Base-by-base conservation (phyloP, 2,797 vertebrate genomes). In the Chrysocyon brachyurus region DNA sequence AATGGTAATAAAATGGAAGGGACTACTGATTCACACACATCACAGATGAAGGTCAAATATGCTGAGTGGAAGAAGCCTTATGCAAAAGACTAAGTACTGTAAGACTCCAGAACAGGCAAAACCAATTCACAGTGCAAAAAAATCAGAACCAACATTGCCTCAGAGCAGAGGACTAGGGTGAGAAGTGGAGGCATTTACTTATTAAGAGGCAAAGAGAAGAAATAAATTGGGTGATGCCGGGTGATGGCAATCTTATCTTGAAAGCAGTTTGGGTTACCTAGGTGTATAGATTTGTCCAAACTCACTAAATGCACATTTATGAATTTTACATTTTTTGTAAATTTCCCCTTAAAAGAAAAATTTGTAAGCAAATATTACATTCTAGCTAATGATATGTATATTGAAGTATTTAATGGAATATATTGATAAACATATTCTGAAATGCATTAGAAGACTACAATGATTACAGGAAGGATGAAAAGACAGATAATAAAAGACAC, bases 371-470 rank as follows among this genome's bases (percentile, higher is more conserved):
- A 89, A 64, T 57, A 86, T 57, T 78, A 90, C 81, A 78, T 96
- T 86, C 26, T 54, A 86, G 19, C 57, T 87, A 57, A 94, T 59
- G 49, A 92, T 61, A 86, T 22, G 33, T 56, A 85, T 31, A 21
- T 63, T 91, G 40, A 73, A 57, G 17, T 81, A 90, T 57, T 94
- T 96, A 26, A 17, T 77, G 16, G 31, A 87, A 90, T 54, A 11
- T 61, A 78, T 17, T 63, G 36, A 83, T 66, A 22, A 4, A 78
- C 82, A 26, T 64, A 70, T 14, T 90, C 91, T 61, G 64, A 85
- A 91, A 93, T 57, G 12, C 33, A 86, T 70, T 91, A 57, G 56
- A 84, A 90, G 52, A 90, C 54, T 79, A 81, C 75, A n/a, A 92
- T 75, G 49, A 68, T 28, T 64, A 79, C 8, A 24, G 19, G 49